Percentiles rank a stretch among this genome's conserved stretches.
Evolutionary conservation across 1,140 invertebrate genomes (phyloP).

Genomic region (Brachionus paranguensis): DNA sequence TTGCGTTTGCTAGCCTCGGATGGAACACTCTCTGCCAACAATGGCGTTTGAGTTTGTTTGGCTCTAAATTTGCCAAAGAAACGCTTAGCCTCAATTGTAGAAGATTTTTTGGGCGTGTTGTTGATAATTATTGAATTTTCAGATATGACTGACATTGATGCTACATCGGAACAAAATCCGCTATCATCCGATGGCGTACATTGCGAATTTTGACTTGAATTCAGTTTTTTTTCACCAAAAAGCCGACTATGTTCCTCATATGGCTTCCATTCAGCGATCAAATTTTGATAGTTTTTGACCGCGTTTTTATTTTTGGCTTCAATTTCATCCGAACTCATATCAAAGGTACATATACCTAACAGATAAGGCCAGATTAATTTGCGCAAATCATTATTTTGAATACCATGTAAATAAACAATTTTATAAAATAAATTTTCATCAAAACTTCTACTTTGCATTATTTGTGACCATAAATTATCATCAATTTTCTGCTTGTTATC

Average conservation of each 20-base stretch:
- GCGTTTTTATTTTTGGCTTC: neutral
- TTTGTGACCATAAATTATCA: neutral
- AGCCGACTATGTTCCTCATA: conserved; percentile 10
- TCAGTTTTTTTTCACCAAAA: neutral
- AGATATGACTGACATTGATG: neutral
- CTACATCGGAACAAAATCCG: conserved; percentile 4
- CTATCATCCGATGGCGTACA: conserved; percentile 1
- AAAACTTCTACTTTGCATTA: neutral
- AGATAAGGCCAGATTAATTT: conserved; percentile 77
- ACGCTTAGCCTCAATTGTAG: neutral
- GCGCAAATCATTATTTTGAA: neutral
- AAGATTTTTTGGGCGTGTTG: neutral
- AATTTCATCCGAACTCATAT: conserved; percentile 61
- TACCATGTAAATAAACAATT: neutral
- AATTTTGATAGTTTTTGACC: neutral
- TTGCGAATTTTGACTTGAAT: neutral
- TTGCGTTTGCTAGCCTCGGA: neutral
- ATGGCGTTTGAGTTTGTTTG: conserved; percentile 7
- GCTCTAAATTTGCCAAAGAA: neutral
- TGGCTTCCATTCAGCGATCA: conserved; percentile 21
- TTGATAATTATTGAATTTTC: neutral
- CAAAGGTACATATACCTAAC: conserved; percentile 76
- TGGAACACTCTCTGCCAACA: neutral
- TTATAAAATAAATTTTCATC: conserved; percentile 5
- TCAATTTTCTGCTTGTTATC: conserved; percentile 14